phyloP scores from a whole-genome alignment of 2,113 vertebrate genomes.

The Toxostoma redivivum region DNA sequence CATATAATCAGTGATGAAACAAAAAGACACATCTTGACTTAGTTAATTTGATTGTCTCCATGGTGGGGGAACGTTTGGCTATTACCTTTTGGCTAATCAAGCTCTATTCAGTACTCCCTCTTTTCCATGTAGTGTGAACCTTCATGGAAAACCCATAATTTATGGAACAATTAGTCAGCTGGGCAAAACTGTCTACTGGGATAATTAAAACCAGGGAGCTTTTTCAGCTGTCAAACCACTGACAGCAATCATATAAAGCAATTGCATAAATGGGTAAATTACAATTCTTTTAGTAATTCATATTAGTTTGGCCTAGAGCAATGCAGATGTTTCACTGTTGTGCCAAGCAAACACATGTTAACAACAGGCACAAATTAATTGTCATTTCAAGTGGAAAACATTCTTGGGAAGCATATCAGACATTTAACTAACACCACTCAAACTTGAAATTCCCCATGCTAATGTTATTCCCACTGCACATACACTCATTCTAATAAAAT shows the following conservation, averaged over 20 bases:
- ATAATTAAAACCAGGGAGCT: not conserved
- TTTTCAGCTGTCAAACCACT: not conserved
- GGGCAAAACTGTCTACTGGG: not conserved
- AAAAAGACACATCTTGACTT: not conserved
- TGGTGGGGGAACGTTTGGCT: not conserved
- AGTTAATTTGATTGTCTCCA: not conserved
- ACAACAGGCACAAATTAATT: constrained; percentile 12
- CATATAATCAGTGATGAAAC: not conserved
- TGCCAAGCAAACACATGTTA: not conserved
- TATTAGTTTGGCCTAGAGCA: not conserved
- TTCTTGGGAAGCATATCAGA: not conserved
- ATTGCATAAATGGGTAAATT: constrained; percentile 6
- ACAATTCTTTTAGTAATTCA: not conserved
- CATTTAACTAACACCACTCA: not conserved
- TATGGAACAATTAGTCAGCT: not conserved
- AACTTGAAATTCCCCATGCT: not conserved
- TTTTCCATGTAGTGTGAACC: not conserved
- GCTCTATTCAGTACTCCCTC: not conserved
- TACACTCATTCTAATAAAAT: not conserved
- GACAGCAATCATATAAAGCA: not conserved
- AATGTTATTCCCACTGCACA: not conserved
- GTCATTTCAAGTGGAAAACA: not conserved
- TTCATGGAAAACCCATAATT: not conserved
- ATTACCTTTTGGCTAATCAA: not conserved
- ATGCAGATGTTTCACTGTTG: not conserved